Evolutionary conservation across 2,113 vertebrate genomes (phyloP).

Genomic region (Dipodomys merriami): DNA sequence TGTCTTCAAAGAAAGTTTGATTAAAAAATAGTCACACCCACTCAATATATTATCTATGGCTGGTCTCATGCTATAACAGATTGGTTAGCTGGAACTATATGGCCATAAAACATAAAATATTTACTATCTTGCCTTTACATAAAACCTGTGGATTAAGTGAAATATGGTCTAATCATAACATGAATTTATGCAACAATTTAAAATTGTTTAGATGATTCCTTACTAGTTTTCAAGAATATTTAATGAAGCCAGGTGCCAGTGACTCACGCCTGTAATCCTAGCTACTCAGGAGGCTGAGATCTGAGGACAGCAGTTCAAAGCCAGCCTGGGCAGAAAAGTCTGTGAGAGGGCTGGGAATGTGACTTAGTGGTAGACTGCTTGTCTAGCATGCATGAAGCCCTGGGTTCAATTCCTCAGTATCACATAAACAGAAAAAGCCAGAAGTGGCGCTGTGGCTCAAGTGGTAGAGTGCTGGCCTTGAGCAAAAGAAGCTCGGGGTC

Average conservation of each 20-base stretch:
- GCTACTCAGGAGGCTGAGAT: too few species aligned
- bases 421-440: too few species aligned
- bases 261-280: too few species aligned
- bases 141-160: neutral
- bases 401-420: too few species aligned
- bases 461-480: too few species aligned
- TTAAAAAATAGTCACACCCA: neutral
- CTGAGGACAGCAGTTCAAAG: too few species aligned
- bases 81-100: neutral
- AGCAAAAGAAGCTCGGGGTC: too few species aligned
- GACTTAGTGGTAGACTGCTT: too few species aligned
- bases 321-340: too few species aligned
- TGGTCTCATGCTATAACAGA: neutral
- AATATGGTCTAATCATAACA: neutral
- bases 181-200: constrained; percentile 41
- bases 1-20: neutral
- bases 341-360: too few species aligned
- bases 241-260: neutral
- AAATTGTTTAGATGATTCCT: constrained; percentile 17
- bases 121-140: neutral
- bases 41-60: neutral
- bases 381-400: too few species aligned
- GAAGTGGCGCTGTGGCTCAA: too few species aligned
- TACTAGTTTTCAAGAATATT: neutral
- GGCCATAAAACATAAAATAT: neutral